A percentile compares a stretch with the other conserved stretches of the same genome.
These are phyloP conservation scores for Sycophila texana DNA, from an alignment of 2,888 invertebrate genomes.

Conservation along the genomic window DNA sequence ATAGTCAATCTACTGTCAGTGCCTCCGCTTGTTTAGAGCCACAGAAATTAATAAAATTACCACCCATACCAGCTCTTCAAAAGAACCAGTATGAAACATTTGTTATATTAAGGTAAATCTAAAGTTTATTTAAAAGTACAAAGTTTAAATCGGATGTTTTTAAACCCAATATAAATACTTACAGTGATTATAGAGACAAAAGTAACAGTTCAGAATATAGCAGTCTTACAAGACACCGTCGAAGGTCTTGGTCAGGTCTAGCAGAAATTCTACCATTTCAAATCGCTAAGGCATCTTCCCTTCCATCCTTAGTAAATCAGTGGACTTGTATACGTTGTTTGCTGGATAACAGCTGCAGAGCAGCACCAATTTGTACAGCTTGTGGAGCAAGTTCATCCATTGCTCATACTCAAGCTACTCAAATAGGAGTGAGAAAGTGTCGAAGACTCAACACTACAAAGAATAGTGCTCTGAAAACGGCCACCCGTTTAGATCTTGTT, in stretches of 20 bases:
- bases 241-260: conserved; percentile 68
- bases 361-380: conserved; percentile 83
- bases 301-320: conserved; percentile 69
- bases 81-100: conserved; percentile 52
- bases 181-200: conserved; percentile 58
- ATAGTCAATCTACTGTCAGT: conserved; percentile 23
- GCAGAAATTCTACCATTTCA: conserved; percentile 59
- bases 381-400: conserved; percentile 80
- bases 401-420: conserved; percentile 68
- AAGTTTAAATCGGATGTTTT: background rate
- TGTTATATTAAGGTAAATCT: conserved; percentile 48
- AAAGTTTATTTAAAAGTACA: background rate
- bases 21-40: conserved; percentile 36
- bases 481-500: conserved; percentile 61
- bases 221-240: conserved; percentile 61
- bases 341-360: conserved; percentile 81
- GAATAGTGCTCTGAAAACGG: conserved; percentile 61
- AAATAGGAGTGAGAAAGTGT: conserved; percentile 71
- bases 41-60: conserved; percentile 36
- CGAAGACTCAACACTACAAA: conserved; percentile 67
- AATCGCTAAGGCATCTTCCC: conserved; percentile 66
- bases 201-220: conserved; percentile 59
- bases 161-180: background rate
- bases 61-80: conserved; percentile 43
- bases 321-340: conserved; percentile 88